Base-by-base conservation (phyloP, 2,888 invertebrate genomes). In the Hylaea fasciaria region DNA sequence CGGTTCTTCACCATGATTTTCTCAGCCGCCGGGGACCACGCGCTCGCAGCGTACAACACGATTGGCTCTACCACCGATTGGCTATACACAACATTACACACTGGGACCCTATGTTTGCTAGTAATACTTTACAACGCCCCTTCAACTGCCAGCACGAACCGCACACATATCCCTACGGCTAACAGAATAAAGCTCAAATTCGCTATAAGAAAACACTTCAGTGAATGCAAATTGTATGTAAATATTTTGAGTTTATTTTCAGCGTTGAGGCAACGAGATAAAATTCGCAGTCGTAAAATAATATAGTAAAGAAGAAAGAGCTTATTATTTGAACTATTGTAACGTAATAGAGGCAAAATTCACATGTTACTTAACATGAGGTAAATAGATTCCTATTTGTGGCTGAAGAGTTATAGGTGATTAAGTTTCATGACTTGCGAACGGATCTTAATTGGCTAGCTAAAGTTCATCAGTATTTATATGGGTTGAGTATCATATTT, bases 241-340 rank as follows among this genome's bases (percentile, higher is more conserved):
- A 78, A 83, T 80, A 80, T 79, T 81, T 81, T 80, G 80, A 75
- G 82, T 83, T 82, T 81, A 82, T 83, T 83, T 80, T 78, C 83
- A 81, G 78, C 77, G 75, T 81, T 80, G 83, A 79, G 78, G 77
- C 77, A 82, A 80, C 78, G 77, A 85, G 82, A 86, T 86, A 83
- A 85, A 85, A 86, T 85, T 86, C 80, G 78, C 79, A 76, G 78
- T 74, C 78, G 75, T 87, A 85, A 86, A 87, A 83, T 82, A 83
- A 81, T 81, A 78, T 77, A 75, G 74, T 73, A 70, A 69, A 71
- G 76, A 80, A 78, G 78, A 81, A 81, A 76, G 78, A 81, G 78
- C 78, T 82, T 81, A 83, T 82, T 82, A 80, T 80, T 76, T 73
- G 76, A 79, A 80, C 82, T 83, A 85, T 81, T 76, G 76, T 78